Percentiles rank a stretch among this genome's conserved stretches.
Conservation (phyloP, 2,888 invertebrate species). For the Phaedon cochleariae region DNA sequence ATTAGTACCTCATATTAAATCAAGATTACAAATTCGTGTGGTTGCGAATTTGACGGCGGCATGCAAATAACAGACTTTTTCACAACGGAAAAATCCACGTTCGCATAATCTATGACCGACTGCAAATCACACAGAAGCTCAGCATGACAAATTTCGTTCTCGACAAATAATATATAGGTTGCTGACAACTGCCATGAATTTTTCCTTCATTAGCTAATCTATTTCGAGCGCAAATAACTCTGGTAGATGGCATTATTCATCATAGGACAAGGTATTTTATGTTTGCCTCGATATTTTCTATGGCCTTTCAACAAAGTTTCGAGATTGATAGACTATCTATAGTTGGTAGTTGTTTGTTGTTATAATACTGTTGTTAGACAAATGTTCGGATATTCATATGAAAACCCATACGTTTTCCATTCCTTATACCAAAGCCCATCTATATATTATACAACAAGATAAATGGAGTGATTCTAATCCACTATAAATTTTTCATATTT, state of each 20-base stretch:
- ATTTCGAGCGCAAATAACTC: not conserved
- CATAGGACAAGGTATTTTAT: not conserved
- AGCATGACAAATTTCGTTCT: not conserved
- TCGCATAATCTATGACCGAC: not conserved
- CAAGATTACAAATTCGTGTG: constrained; percentile 10
- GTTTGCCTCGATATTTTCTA: not conserved
- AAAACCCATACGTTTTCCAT: too few relatives aligned
- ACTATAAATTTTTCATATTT: too few relatives aligned
- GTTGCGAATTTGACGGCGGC: constrained; percentile 2
- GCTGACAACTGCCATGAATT: not conserved
- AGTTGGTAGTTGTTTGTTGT: too few relatives aligned
- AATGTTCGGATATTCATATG: too few relatives aligned
- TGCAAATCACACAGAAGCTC: not conserved
- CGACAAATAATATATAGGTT: not conserved
- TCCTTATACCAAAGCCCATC: too few relatives aligned
- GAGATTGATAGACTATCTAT: too few relatives aligned
- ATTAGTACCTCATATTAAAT: constrained; percentile 12
- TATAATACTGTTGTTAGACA: too few relatives aligned
- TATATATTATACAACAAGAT: too few relatives aligned
- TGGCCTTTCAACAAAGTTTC: too few relatives aligned
- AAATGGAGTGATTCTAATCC: too few relatives aligned
- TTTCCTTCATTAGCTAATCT: not conserved
- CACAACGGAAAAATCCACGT: constrained; percentile 9
- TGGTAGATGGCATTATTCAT: not conserved
- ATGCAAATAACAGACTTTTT: constrained; percentile 10